Base-by-base conservation (phyloP, 1,140 invertebrate species). In the Aphaenogaster ashmeadi region DNA sequence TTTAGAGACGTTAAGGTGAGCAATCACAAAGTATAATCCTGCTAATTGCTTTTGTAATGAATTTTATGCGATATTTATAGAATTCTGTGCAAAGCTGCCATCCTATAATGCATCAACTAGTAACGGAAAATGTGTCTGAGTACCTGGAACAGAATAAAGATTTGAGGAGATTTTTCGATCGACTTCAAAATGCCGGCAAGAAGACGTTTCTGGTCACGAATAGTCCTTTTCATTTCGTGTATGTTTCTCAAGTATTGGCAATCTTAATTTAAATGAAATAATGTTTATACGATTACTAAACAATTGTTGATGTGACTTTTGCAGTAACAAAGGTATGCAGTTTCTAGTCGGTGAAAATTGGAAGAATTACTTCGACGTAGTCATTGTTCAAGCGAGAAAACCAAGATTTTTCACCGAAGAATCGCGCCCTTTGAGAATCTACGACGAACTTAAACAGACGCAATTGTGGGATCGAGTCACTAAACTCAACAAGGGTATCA, bases 161-260 rank as follows among this genome's bases (percentile, higher is more conserved):
- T 75, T 95, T 99, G 27, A 96, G 96, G 84, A 96, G 96, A 87
- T 98, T 98, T 93, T 97, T 99, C 86, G 95, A 98, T 81, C 96
- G 97, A 90, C 95, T 99, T 8, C 96, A 96, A 86, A 95, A 96
- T 3, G 96, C 96, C 41, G 96, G 97, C 33, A 99, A 99, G 95
- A 99, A 99, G 95, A 96, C 99, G 90, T 99, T 99, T 95, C 95
- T 99, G 27, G 98, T 99, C 1, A 99, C 99, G 9, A 99, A 99
- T 93, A 99, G 98, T 95, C 99, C 99, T 0, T 99, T 97, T 94
- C 97, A 98, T 91, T 99, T 99, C 96, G 98, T 99, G 99, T 99
- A 96, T 98, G 98, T 97, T 74, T 75, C 56, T 38, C 6, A 56
- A 69, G 4, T 67, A 44, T 62, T n/a, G 18, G 7, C 44, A 38